These are phyloP conservation scores for Actenoides lindsayi DNA, from an alignment of 2,113 vertebrate species.

Conservation along the genomic window DNA sequence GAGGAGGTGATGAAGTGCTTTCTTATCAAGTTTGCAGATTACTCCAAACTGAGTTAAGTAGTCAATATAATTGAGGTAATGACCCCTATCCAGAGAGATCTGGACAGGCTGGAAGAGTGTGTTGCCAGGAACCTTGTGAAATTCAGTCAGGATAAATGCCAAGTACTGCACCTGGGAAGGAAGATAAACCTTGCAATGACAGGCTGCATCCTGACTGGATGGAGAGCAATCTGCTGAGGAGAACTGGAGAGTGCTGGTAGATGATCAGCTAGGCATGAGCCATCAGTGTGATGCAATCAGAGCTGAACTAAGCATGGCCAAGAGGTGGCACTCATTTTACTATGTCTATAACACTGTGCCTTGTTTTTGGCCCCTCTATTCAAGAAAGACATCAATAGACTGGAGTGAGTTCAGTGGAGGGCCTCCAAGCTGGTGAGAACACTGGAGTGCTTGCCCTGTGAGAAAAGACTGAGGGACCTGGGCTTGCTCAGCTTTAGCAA, in stretches of 20 bases:
- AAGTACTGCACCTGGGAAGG: neutral
- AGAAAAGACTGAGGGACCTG: no score
- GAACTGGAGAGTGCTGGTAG: neutral
- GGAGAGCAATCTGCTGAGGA: neutral
- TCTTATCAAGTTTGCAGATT: neutral
- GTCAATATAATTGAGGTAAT: neutral
- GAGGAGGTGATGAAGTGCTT: neutral
- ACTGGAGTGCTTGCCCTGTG: neutral
- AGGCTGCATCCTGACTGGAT: neutral
- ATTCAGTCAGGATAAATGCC: neutral
- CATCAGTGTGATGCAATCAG: neutral
- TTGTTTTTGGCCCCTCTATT: neutral
- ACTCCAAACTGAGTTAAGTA: neutral
- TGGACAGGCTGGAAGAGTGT: neutral
- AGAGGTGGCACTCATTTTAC: neutral
- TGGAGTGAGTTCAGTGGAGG: neutral
- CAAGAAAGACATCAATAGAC: neutral
- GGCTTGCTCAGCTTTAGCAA: neutral
- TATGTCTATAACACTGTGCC: neutral
- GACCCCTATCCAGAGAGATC: neutral
- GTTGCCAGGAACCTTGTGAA: neutral
- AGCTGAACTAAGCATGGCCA: neutral
- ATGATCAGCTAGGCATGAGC: neutral
- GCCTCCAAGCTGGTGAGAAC: neutral
- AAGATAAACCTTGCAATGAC: neutral